Evolutionary conservation across 2,797 vertebrate genomes (phyloP).

Genomic region (Trematomus bernacchii): DNA sequence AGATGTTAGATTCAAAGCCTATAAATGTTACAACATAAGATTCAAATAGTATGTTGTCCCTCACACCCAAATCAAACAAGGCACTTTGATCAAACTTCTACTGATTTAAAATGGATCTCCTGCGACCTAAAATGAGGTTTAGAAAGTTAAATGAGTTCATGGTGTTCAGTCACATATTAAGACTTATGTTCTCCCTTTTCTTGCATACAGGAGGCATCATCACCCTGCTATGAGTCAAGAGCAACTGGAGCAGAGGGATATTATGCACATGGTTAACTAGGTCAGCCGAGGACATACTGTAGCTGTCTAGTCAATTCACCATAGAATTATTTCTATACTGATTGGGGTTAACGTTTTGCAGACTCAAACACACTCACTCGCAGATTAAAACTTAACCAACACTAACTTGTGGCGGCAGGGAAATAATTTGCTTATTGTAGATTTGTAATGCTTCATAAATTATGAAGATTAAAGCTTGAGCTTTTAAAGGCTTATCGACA

Average conservation of each 20-base stretch:
- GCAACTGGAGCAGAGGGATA: slow-evolving; percentile 65
- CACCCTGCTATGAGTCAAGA: slow-evolving; percentile 67
- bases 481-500: slow-evolving; percentile 68
- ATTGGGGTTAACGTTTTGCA: slow-evolving; percentile 63
- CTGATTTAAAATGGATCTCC: slow-evolving; percentile 37
- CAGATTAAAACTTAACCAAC: slow-evolving; percentile 62
- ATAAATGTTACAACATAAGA: neutral
- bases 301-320: slow-evolving; percentile 58
- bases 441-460: slow-evolving; percentile 55
- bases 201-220: slow-evolving; percentile 51
- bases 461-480: slow-evolving; percentile 57
- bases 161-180: slow-evolving; percentile 55
- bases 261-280: slow-evolving; percentile 69
- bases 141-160: slow-evolving; percentile 64
- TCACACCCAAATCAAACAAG: neutral
- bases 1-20: neutral
- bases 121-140: slow-evolving; percentile 49
- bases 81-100: slow-evolving; percentile 37
- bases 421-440: slow-evolving; percentile 56
- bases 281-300: slow-evolving; percentile 68
- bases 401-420: slow-evolving; percentile 31
- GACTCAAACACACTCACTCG: slow-evolving; percentile 31
- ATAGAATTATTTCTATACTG: slow-evolving; percentile 56
- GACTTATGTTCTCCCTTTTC: slow-evolving; percentile 49
- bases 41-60: neutral